Conservation (phyloP, 2,888 invertebrate species). For the Gonocerus acuteangulatus region DNA sequence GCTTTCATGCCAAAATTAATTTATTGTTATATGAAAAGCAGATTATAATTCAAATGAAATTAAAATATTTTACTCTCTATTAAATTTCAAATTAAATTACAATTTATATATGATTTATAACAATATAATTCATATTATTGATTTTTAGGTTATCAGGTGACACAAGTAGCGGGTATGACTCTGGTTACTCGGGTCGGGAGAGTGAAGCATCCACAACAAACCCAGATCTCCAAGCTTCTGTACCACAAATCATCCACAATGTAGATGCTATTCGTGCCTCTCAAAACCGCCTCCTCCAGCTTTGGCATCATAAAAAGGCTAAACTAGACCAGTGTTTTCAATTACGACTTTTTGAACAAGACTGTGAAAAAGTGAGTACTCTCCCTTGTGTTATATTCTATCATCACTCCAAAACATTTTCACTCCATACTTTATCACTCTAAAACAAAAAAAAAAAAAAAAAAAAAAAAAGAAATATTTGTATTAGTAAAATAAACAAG, state of each 20-base stretch:
- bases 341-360: conserved; percentile 89
- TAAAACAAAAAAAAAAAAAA: too few species aligned
- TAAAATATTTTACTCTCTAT: too few species aligned
- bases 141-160: conserved; percentile 47
- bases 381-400: background rate
- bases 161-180: conserved; percentile 57
- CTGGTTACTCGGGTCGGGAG: conserved; percentile 65
- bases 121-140: too few species aligned
- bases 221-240: conserved; percentile 55
- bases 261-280: conserved; percentile 80
- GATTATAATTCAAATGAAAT: too few species aligned
- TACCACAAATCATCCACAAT: conserved; percentile 67
- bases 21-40: too few species aligned
- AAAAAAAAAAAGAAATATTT: too few species aligned
- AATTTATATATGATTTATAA: too few species aligned
- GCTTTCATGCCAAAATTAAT: too few species aligned
- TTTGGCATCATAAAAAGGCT: conserved; percentile 91
- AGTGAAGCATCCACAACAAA: conserved; percentile 55
- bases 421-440: too few species aligned
- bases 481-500: too few species aligned
- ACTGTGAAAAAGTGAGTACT: conserved; percentile 77
- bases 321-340: conserved; percentile 95
- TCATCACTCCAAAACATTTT: too few species aligned
- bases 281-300: conserved; percentile 81
- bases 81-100: too few species aligned